Evolutionary conservation across 2,888 invertebrate genomes (phyloP).

Genomic region (Allygus modestus): DNA sequence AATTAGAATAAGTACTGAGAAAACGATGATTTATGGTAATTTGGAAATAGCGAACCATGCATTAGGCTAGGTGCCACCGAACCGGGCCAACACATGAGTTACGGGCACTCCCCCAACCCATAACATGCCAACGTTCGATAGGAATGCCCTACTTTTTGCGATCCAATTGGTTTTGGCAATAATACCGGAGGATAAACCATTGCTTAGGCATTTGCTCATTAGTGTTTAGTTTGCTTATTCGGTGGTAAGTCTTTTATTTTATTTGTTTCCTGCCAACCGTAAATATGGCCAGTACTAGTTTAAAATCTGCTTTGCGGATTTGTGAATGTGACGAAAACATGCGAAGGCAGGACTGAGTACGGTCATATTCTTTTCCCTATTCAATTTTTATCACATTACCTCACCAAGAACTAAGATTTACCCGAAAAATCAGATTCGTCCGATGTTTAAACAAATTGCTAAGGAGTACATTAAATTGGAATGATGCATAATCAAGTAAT

Average conservation of each 20-base stretch:
- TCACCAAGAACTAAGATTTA: too few relatives aligned
- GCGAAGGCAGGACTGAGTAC: too few relatives aligned
- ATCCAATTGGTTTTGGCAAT: slow-evolving; percentile 21
- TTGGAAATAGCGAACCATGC: slow-evolving; percentile 51
- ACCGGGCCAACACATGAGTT: slow-evolving; percentile 11
- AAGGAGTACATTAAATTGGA: too few relatives aligned
- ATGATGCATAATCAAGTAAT: too few relatives aligned
- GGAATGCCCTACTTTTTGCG: slow-evolving; percentile 7
- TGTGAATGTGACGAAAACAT: too few relatives aligned
- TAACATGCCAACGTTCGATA: slow-evolving; percentile 6
- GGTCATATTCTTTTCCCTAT: too few relatives aligned
- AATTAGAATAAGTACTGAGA: slow-evolving; percentile 28
- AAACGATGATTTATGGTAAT: slow-evolving; percentile 47
- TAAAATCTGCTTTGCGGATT: not conserved
- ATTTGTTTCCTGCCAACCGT: not conserved
- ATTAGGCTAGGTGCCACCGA: slow-evolving; percentile 46
- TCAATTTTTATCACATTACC: too few relatives aligned
- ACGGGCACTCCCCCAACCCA: not conserved
- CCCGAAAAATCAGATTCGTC: too few relatives aligned
- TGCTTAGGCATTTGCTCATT: not conserved
- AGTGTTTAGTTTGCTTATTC: not conserved
- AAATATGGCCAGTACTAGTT: not conserved
- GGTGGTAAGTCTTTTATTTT: not conserved
- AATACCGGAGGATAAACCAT: not conserved
- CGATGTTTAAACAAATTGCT: too few relatives aligned